These are phyloP conservation scores for Remorina albescens DNA, from an alignment of 2,797 vertebrate genomes.

Conservation along the genomic window DNA sequence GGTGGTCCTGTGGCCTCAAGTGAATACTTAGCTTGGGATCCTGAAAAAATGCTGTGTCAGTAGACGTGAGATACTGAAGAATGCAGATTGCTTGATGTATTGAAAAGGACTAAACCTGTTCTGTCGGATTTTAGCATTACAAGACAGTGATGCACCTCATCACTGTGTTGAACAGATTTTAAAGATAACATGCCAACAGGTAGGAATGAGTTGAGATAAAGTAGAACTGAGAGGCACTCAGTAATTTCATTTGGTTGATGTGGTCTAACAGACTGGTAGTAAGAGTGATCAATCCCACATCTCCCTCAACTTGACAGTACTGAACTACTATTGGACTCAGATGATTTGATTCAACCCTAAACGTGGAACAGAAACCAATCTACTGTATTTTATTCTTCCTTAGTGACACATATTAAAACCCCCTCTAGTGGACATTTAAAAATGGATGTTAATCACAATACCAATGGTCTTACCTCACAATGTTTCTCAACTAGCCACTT, in stretches of 20 bases:
- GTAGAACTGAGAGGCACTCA: background rate
- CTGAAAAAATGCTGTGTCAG: constrained; percentile 49
- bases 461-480: constrained; percentile 13
- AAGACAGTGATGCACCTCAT: constrained; percentile 13
- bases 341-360: constrained; percentile 41
- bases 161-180: background rate
- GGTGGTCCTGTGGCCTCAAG: constrained; percentile 58
- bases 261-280: constrained; percentile 49
- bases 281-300: constrained; percentile 20
- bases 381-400: constrained; percentile 49
- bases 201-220: constrained; percentile 6
- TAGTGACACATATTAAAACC: constrained; percentile 47
- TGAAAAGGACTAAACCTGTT: constrained; percentile 34
- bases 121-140: constrained; percentile 10
- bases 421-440: constrained; percentile 58
- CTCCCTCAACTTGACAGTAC: constrained; percentile 27
- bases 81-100: constrained; percentile 18
- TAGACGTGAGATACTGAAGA: constrained; percentile 26
- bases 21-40: constrained; percentile 48
- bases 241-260: constrained; percentile 49
- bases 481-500: background rate
- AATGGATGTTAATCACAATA: constrained; percentile 35
- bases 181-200: constrained; percentile 21
- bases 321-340: constrained; percentile 32
- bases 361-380: constrained; percentile 53